Percentiles rank a stretch among this genome's conserved stretches.
Evolutionary conservation across 2,888 invertebrate species (phyloP).

Genomic region (Myathropa florea): DNA sequence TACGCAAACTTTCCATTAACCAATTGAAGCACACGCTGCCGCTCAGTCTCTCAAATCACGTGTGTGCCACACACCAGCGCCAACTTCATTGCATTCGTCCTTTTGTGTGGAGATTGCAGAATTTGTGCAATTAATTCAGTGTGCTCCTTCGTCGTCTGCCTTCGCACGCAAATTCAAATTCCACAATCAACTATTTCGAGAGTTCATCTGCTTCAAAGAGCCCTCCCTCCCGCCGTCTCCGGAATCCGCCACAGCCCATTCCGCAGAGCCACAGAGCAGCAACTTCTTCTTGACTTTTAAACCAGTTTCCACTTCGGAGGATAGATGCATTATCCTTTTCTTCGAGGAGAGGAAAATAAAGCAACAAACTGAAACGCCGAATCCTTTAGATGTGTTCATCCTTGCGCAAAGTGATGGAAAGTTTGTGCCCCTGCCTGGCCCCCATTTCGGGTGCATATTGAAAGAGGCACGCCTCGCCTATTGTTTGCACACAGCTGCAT

Average conservation of each 20-base stretch:
- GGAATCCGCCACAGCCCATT: too few species aligned
- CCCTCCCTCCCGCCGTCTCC: neutral
- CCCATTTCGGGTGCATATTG: neutral
- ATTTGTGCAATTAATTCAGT: neutral
- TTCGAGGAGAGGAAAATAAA: neutral
- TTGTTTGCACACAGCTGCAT: neutral
- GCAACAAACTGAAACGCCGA: neutral
- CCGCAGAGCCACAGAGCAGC: neutral
- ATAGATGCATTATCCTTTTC: neutral
- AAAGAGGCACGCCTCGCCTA: neutral
- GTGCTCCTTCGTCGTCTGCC: neutral
- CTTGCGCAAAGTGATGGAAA: neutral
- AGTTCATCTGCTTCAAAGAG: constrained; percentile 4
- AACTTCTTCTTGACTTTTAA: neutral
- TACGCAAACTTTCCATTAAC: neutral
- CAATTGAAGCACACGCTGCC: neutral
- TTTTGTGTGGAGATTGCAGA: neutral
- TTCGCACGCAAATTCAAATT: constrained; percentile 23
- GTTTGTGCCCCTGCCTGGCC: neutral
- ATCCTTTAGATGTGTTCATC: neutral
- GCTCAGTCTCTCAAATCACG: neutral
- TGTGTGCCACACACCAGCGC: neutral
- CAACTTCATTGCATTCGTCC: neutral
- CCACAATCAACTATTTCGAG: constrained; percentile 35
- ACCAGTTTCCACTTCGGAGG: neutral